Base-by-base conservation (phyloP, 2,888 invertebrate species). In the Hemicrepidius hirtus region DNA sequence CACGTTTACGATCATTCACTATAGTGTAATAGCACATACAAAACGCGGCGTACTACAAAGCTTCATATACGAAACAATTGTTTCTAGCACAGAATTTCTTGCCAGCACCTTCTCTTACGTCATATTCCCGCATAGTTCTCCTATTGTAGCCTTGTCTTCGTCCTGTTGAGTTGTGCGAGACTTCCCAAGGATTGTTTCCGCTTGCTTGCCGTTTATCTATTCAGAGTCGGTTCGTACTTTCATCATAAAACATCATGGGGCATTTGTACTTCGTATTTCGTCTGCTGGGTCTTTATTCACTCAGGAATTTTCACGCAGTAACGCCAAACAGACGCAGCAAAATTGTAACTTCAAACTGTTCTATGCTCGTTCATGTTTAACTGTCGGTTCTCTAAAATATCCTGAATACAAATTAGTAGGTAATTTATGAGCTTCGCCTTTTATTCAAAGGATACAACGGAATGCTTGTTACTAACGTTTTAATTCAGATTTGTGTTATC, bases 101-200 rank as follows among this genome's bases (percentile, higher is more conserved):
- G 71, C 46, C 46, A 46, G 49, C 35, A 71, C 65, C 65, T 71
- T 62, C 60, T 55, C 60, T 71, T 60, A 62, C 40, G 50, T 50
- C 32, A 63, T 67, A 62, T 46, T 71, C 66, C 12, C 50, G 32
- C 32, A 60, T 60, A 66, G 59, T 72, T 55, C 63, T 80, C 75
- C 80, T 80, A 82, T 84, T 84, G 84, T 83, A 74, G 74, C 75
- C 76, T 74, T 80, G 81, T 83, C 81, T 80, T 80, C 80, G 78
- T 83, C 81, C 83, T 83, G 83, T 83, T 83, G 84, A 84, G 80
- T 82, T 83, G 82, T 81, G 80, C 77, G 76, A 75, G 80, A 76
- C 79, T 80, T 78, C 77, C 71, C 76, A 71, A 76, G 76, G 76
- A 77, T 75, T 75, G 75, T 79, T 76, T 79, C 78, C 79, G 77